Conservation (phyloP, 2,113 vertebrate species). For the Cranoglanis bouderius region DNA sequence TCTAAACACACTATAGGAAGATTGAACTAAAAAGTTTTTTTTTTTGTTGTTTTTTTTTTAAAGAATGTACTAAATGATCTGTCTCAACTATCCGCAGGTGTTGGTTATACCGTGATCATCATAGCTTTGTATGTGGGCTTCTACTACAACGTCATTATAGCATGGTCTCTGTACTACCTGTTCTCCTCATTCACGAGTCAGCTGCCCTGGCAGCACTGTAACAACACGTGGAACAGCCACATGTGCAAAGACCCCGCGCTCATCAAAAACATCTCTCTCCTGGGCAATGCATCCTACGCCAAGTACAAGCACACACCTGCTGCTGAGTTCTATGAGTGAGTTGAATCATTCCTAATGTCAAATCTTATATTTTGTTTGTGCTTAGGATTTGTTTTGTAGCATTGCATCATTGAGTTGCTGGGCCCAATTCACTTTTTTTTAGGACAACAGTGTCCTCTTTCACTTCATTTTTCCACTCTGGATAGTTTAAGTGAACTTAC, state of each 20-base stretch:
- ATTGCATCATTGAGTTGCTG: background rate
- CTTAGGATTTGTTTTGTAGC: background rate
- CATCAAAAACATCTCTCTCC: constrained; percentile 79
- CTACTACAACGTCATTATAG: constrained; percentile 99
- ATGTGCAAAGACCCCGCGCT: constrained; percentile 85
- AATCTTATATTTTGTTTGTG: background rate
- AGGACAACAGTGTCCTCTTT: background rate
- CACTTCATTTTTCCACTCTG: background rate
- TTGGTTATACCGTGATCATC: constrained; percentile 96
- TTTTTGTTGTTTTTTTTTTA: background rate
- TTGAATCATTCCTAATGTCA: constrained; percentile 51
- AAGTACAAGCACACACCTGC: constrained; percentile 94
- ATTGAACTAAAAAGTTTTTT: background rate
- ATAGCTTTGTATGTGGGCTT: constrained; percentile 98
- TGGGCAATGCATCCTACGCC: constrained; percentile 85
- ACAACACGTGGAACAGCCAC: constrained; percentile 89
- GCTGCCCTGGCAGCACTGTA: constrained; percentile 89
- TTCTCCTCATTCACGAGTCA: constrained; percentile 88
- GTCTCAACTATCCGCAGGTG: constrained; percentile 73
- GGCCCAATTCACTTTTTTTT: background rate
- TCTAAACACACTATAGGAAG: background rate
- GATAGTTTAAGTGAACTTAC: no score
- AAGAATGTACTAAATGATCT: background rate
- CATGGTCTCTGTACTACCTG: constrained; percentile 97
- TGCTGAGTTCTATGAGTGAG: constrained; percentile 98